Evolutionary conservation across 2,888 invertebrate species (phyloP), one percentile per base, ranked within the genome.

Genomic region (Eremobia ochroleuca): DNA sequence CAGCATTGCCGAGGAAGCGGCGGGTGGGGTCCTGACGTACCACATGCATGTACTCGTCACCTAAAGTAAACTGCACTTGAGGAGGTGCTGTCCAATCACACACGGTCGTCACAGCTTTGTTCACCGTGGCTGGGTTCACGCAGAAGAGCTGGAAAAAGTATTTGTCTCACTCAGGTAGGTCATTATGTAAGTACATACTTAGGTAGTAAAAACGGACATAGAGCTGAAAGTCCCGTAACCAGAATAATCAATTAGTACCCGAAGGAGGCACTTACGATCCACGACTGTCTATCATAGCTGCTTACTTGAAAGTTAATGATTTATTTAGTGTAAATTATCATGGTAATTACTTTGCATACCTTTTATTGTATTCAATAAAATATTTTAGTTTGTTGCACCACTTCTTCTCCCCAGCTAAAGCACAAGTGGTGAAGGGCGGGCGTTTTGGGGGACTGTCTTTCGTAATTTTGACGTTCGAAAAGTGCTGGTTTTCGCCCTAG

Each of bases 31-130:
- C 96, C 59, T 93, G 93, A 4, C 96, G 93, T 1, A 95, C 91
- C 1, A 96, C 94, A 74, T 95, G 95, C 91, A 96, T 89, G 84
- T 94, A 95, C 2, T 94, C 95, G 69, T 96, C 96, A 0, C 94
- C 94, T 5, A 96, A 83, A 0, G 95, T 95, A 83, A 94, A 95
- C 76, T 94, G 91, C 0, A 96, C 95, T 68, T 93, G 94, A 1
- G 96, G 96, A 0, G 96, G 95, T 0, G 96, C 95, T 0, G 86
- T 92, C 96, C 96, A 96, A 85, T 96, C 96, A 89, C 96, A 96
- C 0, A 96, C 95, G 0, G 90, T 90, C 0, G 95, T 93, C 64
- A 92, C 91, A 0, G 92, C 95, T 70, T 93, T 94, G 73, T 93
- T 93, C 18, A 96, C 94, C 2, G 92, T 86, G 1, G 95, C 83